phyloP scores from a whole-genome alignment of 2,113 vertebrate genomes.

The Archilochus colubris region DNA sequence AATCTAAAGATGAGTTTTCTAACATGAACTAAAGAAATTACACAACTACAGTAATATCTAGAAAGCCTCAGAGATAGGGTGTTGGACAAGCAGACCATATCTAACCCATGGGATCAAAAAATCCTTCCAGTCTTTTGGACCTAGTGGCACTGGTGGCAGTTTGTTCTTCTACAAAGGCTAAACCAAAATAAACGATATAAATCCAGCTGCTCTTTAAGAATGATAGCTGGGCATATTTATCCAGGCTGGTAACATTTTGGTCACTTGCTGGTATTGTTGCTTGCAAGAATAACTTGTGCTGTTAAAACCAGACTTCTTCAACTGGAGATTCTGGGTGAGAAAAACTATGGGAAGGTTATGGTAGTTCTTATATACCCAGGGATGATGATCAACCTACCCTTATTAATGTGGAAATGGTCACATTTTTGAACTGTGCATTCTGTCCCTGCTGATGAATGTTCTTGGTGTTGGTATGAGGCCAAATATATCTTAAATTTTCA shows the following conservation, averaged over 20 bases:
- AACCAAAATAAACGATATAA: background rate
- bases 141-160: background rate
- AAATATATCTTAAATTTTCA: background rate
- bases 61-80: background rate
- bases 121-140: background rate
- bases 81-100: background rate
- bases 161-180: background rate
- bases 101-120: background rate
- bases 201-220: background rate
- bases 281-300: background rate
- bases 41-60: background rate
- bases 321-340: background rate
- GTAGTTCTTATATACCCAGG: background rate
- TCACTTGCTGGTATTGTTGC: background rate
- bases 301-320: background rate
- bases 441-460: background rate
- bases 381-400: background rate
- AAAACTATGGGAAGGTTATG: background rate
- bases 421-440: background rate
- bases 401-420: background rate
- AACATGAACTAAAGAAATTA: background rate
- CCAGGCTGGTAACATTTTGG: background rate
- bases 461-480: background rate
- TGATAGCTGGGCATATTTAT: background rate
- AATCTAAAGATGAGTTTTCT: background rate